Conservation (phyloP, 2,888 invertebrate genomes). For the Acanthosoma haemorrhoidale region DNA sequence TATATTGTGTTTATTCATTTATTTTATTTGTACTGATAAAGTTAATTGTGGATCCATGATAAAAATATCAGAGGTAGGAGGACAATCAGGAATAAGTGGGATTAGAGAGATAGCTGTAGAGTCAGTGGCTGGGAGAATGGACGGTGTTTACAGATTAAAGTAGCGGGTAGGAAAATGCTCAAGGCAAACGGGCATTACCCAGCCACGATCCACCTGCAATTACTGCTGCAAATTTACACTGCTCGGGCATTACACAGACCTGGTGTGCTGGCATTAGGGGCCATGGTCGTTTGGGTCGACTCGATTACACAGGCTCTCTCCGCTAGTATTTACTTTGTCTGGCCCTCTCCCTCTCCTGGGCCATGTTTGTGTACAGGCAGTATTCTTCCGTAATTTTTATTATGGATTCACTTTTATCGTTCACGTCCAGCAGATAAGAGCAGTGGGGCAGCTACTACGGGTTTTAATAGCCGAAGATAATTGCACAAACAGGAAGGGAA, state of each 20-base stretch:
- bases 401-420: no score
- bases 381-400: no score
- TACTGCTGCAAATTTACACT: conserved; percentile 3
- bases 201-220: conserved; percentile 4
- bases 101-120: no score
- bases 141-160: conserved; percentile 4
- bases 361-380: no score
- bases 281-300: not conserved
- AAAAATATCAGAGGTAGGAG: not conserved
- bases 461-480: no score
- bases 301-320: not conserved
- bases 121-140: not conserved
- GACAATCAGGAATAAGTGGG: not conserved
- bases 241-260: not conserved
- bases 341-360: no score
- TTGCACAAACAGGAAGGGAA: no score
- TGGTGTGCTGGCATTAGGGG: not conserved
- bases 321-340: not conserved
- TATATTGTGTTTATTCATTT: no score
- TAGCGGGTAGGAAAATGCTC: not conserved
- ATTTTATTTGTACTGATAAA: no score
- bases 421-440: no score
- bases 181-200: not conserved
- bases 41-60: no score
- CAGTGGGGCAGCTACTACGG: no score